A percentile compares a stretch with the other conserved stretches of the same genome.
phyloP scores from a whole-genome alignment of 2,113 vertebrate genomes.

The Steatornis caripensis region DNA sequence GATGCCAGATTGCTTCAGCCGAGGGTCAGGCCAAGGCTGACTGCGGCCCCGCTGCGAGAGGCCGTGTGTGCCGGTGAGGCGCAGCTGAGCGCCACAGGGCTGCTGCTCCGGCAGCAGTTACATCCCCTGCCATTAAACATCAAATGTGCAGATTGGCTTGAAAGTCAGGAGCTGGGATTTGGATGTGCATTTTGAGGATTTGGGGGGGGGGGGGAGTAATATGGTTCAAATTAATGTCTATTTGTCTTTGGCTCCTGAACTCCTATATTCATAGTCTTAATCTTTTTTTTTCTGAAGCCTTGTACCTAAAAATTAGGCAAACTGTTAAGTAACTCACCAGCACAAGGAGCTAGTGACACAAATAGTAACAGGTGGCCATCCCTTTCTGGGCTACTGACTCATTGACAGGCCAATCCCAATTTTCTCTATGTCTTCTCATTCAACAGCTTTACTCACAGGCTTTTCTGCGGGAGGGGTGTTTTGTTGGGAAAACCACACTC shows the following conservation, averaged over 20 bases:
- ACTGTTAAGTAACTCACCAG: not conserved
- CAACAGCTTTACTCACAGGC: not conserved
- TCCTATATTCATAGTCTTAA: not conserved
- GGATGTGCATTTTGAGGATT: too few species aligned
- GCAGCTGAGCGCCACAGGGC: not conserved
- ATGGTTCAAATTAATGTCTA: not conserved
- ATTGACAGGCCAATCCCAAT: not conserved
- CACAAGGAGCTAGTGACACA: not conserved
- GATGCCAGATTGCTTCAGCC: not conserved
- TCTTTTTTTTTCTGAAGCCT: not conserved
- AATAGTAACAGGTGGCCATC: not conserved
- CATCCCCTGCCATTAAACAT: too few species aligned
- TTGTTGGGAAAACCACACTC: not conserved
- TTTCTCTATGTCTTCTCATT: not conserved
- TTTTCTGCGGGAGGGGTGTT: not conserved
- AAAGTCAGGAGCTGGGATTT: fast-evolving
- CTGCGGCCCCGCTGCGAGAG: fast-evolving
- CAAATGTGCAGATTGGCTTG: too few species aligned
- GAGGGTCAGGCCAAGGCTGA: not conserved
- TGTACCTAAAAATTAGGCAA: not conserved
- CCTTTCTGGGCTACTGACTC: not conserved
- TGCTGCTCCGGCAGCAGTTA: too few species aligned
- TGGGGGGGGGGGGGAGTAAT: too few species aligned
- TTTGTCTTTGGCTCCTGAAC: not conserved
- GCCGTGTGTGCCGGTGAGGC: not conserved